Evolutionary conservation across 1,140 invertebrate genomes (phyloP).

Genomic region (Chionoecetes opilio): DNA sequence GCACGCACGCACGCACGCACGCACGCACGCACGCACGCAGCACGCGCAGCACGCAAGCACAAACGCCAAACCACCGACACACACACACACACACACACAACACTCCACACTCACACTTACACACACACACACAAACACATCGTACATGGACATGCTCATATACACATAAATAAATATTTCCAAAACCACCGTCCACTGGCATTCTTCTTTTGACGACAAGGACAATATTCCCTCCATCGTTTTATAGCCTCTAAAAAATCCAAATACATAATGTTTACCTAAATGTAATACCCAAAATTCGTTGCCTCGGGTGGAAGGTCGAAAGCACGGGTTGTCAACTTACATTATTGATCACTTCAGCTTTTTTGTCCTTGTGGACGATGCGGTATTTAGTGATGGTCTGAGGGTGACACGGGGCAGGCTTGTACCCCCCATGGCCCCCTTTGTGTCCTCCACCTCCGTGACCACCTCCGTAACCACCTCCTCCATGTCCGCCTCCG

Average conservation of each 20-base stretch:
- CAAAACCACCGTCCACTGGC: no score
- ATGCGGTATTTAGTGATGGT: constrained; percentile 81
- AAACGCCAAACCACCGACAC: not conserved
- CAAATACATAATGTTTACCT: no score
- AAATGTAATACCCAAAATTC: no score
- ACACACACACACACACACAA: constrained; percentile 42
- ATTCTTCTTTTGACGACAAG: no score
- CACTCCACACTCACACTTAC: constrained; percentile 35
- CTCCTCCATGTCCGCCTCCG: not conserved
- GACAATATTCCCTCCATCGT: no score
- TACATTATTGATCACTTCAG: constrained; percentile 80
- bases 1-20: no score
- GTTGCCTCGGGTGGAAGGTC: no score
- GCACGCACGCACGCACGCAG: no score
- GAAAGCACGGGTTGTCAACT: not conserved
- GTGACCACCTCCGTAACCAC: constrained; percentile 36
- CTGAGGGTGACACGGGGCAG: constrained; percentile 76
- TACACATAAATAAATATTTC: no score
- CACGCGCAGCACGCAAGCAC: no score
- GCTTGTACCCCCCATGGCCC: constrained; percentile 51
- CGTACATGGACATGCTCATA: no score
- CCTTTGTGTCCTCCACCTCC: not conserved
- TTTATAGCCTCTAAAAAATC: no score
- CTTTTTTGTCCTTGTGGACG: constrained; percentile 79
- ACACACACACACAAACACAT: not conserved